These are phyloP conservation scores for Cranoglanis bouderius DNA, from an alignment of 2,113 vertebrate genomes.

Conservation along the genomic window DNA sequence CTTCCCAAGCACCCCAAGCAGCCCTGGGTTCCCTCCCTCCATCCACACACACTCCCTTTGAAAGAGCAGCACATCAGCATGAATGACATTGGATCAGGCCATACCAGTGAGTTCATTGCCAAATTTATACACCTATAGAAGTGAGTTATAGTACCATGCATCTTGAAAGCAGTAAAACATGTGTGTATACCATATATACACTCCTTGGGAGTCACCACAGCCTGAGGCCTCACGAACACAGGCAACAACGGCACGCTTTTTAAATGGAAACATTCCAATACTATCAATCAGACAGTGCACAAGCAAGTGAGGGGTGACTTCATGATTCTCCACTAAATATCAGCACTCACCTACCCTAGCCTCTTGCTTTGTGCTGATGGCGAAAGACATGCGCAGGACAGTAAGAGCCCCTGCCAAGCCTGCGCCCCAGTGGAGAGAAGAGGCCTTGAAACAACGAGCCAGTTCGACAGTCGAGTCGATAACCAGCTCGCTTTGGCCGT, in stretches of 20 bases:
- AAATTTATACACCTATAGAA: slow-evolving; percentile 64
- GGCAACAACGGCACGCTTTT: slow-evolving; percentile 30
- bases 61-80: slow-evolving; percentile 58
- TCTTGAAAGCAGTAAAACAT: slow-evolving; percentile 60
- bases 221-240: slow-evolving; percentile 40
- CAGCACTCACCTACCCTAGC: slow-evolving; percentile 46
- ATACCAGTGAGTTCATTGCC: slow-evolving; percentile 52
- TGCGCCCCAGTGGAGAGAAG: slow-evolving; percentile 54
- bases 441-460: slow-evolving; percentile 58
- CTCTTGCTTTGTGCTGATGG: not conserved
- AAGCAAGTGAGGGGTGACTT: slow-evolving; percentile 30
- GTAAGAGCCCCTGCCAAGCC: slow-evolving; percentile 47
- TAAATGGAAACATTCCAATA: slow-evolving; percentile 44
- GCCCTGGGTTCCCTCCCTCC: slow-evolving; percentile 3
- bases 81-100: slow-evolving; percentile 55
- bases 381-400: slow-evolving; percentile 46
- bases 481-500: slow-evolving; percentile 63
- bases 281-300: slow-evolving; percentile 43
- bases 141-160: slow-evolving; percentile 61
- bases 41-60: slow-evolving; percentile 53
- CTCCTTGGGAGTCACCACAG: slow-evolving; percentile 33
- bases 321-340: slow-evolving; percentile 40
- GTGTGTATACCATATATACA: slow-evolving; percentile 43
- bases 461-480: slow-evolving; percentile 67
- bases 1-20: slow-evolving; percentile 18